Conservation (phyloP, 64 coral and sea anemone species). For the Montipora sp. region DNA sequence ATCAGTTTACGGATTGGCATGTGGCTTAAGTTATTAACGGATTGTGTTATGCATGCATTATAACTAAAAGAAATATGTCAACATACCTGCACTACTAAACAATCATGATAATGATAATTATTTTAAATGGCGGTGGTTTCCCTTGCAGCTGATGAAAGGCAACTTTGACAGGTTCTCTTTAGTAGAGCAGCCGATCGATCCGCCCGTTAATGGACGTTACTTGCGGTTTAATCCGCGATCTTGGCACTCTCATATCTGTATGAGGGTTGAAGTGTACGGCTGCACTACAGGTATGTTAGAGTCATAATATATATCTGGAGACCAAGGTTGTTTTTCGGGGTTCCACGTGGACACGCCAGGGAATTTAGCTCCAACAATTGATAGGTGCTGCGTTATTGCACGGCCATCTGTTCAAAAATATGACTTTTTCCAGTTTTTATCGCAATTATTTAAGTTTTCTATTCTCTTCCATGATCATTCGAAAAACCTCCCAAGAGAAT, state of each 20-base stretch:
- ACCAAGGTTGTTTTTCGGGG: not conserved
- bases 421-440: not conserved
- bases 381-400: not conserved
- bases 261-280: slow-evolving; percentile 75
- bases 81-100: not conserved
- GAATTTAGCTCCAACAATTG: not conserved
- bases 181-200: slow-evolving; percentile 63
- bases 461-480: no score
- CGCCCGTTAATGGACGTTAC: slow-evolving; percentile 44
- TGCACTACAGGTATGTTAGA: slow-evolving; percentile 57
- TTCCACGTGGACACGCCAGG: not conserved
- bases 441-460: no score
- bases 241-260: slow-evolving; percentile 65
- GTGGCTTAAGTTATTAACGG: no score
- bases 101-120: not conserved
- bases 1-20: no score
- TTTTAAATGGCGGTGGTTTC: not conserved
- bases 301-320: not conserved
- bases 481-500: no score
- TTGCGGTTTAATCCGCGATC: slow-evolving; percentile 47
- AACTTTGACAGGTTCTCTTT: slow-evolving; percentile 43
- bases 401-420: no score
- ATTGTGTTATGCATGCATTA: no score
- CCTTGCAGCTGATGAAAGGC: slow-evolving; percentile 44
- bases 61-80: no score